Base-by-base conservation (phyloP, 2,797 vertebrate species). In the Oryzias sinensis region DNA sequence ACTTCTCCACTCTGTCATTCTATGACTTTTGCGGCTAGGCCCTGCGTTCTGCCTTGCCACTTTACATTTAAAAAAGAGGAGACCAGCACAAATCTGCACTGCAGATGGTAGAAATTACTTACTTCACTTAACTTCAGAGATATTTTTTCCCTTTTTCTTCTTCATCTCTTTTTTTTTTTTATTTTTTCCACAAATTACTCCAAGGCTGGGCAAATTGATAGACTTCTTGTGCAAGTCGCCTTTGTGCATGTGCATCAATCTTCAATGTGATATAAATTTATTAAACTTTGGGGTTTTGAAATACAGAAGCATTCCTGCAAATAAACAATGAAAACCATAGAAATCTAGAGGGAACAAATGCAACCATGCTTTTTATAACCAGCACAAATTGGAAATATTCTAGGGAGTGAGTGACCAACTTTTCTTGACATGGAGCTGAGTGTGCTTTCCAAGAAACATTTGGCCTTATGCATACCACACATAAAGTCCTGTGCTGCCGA, bases 81-180 rank as follows among this genome's bases (percentile, higher is more conserved):
- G 78, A 81, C 80, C 81, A 76, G 80, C 77, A 85, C 83, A 90
- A 91, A 89, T 89, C 82, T 85, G 87, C 82, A 84, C 74, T 84
- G 70, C 91, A 92, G 85, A 92, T 92, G 90, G 86, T 81, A 89
- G 72, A 91, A 88, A 92, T 93, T 90, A 92, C 82, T 80, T 83
- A 70, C 82, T 76, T 87, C 80, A 81, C 86, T 91, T 86, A 82
- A 90, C 88, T 85, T 87, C 84, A 84, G 82, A 84, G 81, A 81
- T 73, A 47, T 70, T 79, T 74, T 68, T n/a, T 68, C 27, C 24
- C 2, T 9, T 20, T 40, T 40, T 68, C 59, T 73, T 56, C 48
- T 51, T 18, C 16, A 11, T 40, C 40, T 68, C 76, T 63, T 52
- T 76, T 62, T 6, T 54, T 66, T 59, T 52, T 72, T n/a, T 56